Conservation (phyloP, 2,797 vertebrate species). For the Mionectes olivaceus region DNA sequence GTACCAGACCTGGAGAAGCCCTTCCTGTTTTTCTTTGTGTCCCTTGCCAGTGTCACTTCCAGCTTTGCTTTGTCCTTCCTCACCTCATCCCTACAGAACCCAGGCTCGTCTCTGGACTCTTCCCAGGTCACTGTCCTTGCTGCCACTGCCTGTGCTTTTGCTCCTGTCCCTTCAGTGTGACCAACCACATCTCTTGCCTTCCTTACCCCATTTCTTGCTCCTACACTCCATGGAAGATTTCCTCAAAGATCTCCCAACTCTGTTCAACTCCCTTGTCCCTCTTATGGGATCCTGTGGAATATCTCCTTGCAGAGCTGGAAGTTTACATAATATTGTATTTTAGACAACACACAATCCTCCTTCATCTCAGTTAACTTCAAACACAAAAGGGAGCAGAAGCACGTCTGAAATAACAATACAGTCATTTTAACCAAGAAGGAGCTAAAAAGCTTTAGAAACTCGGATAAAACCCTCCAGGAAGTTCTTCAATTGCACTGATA, state of each 20-base stretch:
- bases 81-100: not conserved
- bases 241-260: not conserved
- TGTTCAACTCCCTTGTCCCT: not conserved
- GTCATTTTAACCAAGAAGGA: not conserved
- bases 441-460: not conserved
- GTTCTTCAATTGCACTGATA: not conserved
- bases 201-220: not conserved
- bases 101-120: not conserved
- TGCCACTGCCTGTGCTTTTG: not conserved
- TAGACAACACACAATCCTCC: not conserved
- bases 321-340: not conserved
- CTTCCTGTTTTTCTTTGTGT: not conserved
- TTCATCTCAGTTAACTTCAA: not conserved
- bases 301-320: not conserved
- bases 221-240: fast-evolving
- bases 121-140: not conserved
- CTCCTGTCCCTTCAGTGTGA: not conserved
- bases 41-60: not conserved
- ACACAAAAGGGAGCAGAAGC: not conserved
- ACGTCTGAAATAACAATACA: not conserved
- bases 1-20: not conserved
- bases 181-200: not conserved
- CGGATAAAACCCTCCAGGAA: not conserved
- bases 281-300: no score
- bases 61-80: not conserved